Evolutionary conservation across 1,140 invertebrate species (phyloP).

Genomic region (Dryas iulia): DNA sequence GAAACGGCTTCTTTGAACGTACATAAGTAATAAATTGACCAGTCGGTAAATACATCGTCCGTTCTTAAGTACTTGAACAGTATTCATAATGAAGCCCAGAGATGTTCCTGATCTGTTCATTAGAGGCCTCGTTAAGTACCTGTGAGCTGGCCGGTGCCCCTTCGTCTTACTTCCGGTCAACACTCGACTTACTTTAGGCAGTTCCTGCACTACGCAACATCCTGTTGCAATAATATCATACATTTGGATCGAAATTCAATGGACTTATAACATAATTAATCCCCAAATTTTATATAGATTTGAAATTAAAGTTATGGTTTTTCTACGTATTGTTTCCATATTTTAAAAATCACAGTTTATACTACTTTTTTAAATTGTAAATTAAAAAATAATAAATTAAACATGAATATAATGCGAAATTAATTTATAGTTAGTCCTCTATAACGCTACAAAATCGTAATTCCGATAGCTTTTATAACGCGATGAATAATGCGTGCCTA

Average conservation of each 20-base stretch:
- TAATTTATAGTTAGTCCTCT: neutral
- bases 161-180: slow-evolving; percentile 55
- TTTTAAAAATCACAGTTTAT: too few species aligned
- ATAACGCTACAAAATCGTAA: slow-evolving; percentile 2
- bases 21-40: neutral
- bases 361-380: neutral
- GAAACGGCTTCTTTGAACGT: neutral
- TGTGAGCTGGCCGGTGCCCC: slow-evolving; percentile 36
- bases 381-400: neutral
- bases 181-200: slow-evolving; percentile 44
- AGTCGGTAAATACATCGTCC: neutral
- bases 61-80: slow-evolving; percentile 24
- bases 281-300: too few species aligned
- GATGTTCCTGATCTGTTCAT: slow-evolving; percentile 52
- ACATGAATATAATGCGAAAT: too few species aligned
- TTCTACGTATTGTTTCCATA: too few species aligned
- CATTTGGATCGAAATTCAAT: slow-evolving; percentile 28
- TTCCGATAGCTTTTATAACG: slow-evolving; percentile 13
- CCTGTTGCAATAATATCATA: slow-evolving; percentile 51
- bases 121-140: slow-evolving; percentile 54
- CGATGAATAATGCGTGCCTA: slow-evolving; percentile 26
- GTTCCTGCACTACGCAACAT: slow-evolving; percentile 57
- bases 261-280: too few species aligned
- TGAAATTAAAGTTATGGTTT: too few species aligned
- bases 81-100: slow-evolving; percentile 38